Evolutionary conservation across 2,113 vertebrate species (phyloP), one percentile per base, ranked within the genome.

Genomic region (Equus przewalskii): DNA sequence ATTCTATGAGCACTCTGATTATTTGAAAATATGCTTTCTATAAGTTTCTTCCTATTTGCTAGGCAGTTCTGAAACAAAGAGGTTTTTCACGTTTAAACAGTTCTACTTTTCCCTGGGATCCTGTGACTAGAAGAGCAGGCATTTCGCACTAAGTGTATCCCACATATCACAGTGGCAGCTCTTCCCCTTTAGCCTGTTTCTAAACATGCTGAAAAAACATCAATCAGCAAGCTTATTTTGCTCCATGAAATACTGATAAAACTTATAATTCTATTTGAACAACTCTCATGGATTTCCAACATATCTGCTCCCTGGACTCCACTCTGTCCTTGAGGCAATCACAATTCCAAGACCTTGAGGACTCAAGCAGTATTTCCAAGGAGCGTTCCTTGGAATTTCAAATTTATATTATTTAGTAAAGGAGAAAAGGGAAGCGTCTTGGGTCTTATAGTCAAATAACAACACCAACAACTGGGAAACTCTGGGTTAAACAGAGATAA

Each of bases 21-120:
- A 88, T 82, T 85, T 93, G 46, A 96, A 93, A 92, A 56, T 24
- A 51, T 24, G 7, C 28, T 88, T 85, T 58, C 24, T 30, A 26
- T 89, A 33, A 22, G 24, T 76, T 62, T 93, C 33, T 58, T 84
- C 60, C 12, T 70, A 54, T 76, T 78, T 65, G 5, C 70, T 81
- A 73, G 22, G 30, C 30, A 72, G 91, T 94, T 91, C 69, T 78
- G 72, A 58, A 91, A 67, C 33, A 80, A 76, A 91, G 19, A 41
- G 24, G 58, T 64, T 49, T 44, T 75, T 64, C 56, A 28, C 6
- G 1, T 49, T 67, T 95, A 76, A 89, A 8, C 11, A 62, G 54
- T 64, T 81, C 18, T 6, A 46, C 8, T 22, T 86, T 86, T 24
- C 26, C 22, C 72, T 36, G 14, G 11, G 19, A n/a, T 79, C 7